phyloP scores from a whole-genome alignment of 2,797 vertebrate species.

The Spinus pinus region DNA sequence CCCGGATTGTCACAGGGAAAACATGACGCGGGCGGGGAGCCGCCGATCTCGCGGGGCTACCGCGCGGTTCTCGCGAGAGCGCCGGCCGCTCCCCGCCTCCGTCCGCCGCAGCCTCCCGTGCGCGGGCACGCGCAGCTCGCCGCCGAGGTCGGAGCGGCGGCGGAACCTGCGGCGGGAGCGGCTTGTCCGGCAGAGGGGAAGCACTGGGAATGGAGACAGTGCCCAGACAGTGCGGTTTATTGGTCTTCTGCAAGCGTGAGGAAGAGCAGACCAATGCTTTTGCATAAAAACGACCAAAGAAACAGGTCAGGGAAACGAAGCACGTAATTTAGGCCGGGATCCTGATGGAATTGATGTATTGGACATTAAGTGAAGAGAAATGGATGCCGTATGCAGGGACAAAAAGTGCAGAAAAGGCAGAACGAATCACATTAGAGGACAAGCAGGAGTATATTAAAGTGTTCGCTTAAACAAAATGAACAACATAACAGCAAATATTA shows the following conservation, averaged over 20 bases:
- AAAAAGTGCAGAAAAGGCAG: background rate
- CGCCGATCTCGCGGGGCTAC: background rate
- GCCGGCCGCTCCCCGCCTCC: background rate
- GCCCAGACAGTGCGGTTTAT: accelerated
- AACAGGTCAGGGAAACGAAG: background rate
- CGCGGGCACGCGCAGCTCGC: background rate
- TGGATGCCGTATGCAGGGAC: background rate
- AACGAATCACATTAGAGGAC: accelerated
- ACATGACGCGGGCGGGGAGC: slow-evolving; percentile 48
- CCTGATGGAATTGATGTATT: accelerated
- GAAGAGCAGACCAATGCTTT: background rate
- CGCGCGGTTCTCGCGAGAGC: slow-evolving; percentile 12
- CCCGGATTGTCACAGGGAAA: slow-evolving; percentile 72
- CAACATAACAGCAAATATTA: background rate
- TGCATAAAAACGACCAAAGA: background rate
- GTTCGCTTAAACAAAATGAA: background rate
- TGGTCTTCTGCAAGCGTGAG: accelerated
- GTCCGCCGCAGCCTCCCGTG: background rate
- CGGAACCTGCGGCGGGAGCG: background rate
- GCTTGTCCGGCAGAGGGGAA: accelerated
- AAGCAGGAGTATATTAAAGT: background rate
- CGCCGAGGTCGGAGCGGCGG: background rate
- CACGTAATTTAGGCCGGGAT: background rate
- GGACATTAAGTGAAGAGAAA: background rate
- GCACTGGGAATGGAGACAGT: accelerated